phyloP scores from a whole-genome alignment of 1,140 invertebrate genomes.

The Diorhabda elongata region DNA sequence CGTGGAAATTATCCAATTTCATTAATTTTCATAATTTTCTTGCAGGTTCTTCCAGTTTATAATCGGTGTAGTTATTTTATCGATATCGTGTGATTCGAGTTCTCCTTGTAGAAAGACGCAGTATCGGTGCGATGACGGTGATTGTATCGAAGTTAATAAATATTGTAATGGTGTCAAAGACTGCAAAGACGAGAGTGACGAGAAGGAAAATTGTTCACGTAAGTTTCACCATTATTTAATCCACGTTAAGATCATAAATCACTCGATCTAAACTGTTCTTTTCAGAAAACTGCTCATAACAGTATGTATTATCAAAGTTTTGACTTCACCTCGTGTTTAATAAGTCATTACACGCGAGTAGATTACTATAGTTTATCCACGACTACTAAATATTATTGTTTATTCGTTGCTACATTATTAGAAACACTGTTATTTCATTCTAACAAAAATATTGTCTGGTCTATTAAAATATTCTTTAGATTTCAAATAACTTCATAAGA shows the following conservation, averaged over 20 bases:
- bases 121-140: constrained; percentile 47
- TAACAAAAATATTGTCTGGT: too few relatives aligned
- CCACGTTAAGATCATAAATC: neutral
- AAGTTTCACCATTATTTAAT: constrained; percentile 48
- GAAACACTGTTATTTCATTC: too few relatives aligned
- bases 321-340: too few relatives aligned
- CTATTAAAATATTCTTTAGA: too few relatives aligned
- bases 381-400: too few relatives aligned
- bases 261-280: neutral
- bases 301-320: neutral
- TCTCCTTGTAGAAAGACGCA: constrained; percentile 31
- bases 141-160: constrained; percentile 70
- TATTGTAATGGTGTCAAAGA: constrained; percentile 76
- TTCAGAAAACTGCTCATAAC: neutral
- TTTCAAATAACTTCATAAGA: too few relatives aligned
- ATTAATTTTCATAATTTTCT: constrained; percentile 1
- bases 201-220: constrained; percentile 73
- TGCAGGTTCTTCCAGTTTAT: constrained; percentile 26
- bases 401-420: too few relatives aligned
- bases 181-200: constrained; percentile 74
- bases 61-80: constrained; percentile 14
- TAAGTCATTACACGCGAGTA: too few relatives aligned
- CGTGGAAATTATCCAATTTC: too few relatives aligned
- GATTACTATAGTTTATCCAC: too few relatives aligned
- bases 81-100: constrained; percentile 19